phyloP scores from a whole-genome alignment of 30 jellyfish, hydroid and myxozoan genomes.

The Morbakka virulenta region DNA sequence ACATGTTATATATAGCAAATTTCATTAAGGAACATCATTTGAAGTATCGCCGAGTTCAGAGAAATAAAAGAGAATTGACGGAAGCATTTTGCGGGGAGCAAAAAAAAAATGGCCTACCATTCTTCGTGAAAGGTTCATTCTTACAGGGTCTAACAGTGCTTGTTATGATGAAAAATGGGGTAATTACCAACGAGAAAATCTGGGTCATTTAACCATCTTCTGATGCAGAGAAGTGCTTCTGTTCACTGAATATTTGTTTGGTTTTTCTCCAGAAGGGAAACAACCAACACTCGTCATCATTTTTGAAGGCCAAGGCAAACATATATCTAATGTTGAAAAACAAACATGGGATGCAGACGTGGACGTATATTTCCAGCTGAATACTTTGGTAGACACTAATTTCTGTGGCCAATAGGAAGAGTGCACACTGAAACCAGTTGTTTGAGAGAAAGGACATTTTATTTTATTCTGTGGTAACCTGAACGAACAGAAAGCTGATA shows the following conservation, averaged over 20 bases:
- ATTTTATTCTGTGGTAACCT: background rate
- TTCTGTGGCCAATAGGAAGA: no score
- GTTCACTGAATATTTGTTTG: background rate
- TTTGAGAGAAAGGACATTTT: background rate
- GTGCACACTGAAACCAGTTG: no score
- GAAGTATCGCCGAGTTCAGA: no score
- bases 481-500: background rate
- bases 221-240: background rate
- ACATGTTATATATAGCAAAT: no score
- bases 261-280: background rate
- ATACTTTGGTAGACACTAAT: background rate
- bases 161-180: no score
- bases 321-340: background rate
- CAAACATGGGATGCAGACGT: background rate
- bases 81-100: no score
- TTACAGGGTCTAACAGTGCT: no score
- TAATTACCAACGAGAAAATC: no score
- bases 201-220: background rate
- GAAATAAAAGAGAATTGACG: no score
- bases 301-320: background rate
- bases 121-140: no score
- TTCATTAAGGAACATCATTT: no score
- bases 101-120: no score
- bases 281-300: background rate
- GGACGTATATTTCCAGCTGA: background rate